phyloP scores from a whole-genome alignment of 2,888 invertebrate genomes.

The Syritta pipiens region DNA sequence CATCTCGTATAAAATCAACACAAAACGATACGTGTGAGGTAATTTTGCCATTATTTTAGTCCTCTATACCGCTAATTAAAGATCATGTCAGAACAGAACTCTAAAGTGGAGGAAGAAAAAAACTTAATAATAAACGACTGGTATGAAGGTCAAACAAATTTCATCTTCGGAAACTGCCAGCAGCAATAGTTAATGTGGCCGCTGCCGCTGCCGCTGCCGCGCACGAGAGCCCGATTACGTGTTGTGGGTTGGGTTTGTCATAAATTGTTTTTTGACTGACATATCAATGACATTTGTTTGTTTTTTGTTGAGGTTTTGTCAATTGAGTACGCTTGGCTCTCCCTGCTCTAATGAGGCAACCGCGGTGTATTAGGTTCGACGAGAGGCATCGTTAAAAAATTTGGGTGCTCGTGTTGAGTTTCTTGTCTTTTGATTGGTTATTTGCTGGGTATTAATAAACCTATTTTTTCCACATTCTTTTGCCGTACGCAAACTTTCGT shows the following conservation, averaged over 20 bases:
- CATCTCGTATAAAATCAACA: too few relatives aligned
- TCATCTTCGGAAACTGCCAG: constrained; percentile 49
- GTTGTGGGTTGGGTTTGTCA: constrained; percentile 38
- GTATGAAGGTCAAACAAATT: constrained; percentile 67
- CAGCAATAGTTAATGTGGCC: constrained; percentile 15
- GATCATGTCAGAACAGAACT: constrained; percentile 45
- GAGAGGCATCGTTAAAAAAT: too few relatives aligned
- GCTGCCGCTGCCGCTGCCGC: background rate
- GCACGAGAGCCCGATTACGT: constrained; percentile 39
- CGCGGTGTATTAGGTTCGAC: too few relatives aligned
- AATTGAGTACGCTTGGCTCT: too few relatives aligned
- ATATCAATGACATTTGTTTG: constrained; percentile 37
- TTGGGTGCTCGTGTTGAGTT: too few relatives aligned
- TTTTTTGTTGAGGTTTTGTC: background rate
- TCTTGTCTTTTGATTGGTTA: too few relatives aligned
- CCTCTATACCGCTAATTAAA: constrained; percentile 48
- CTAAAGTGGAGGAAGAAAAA: constrained; percentile 1
- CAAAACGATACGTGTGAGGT: constrained; percentile 59
- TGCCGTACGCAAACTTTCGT: too few relatives aligned
- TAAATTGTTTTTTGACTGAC: constrained; percentile 52
- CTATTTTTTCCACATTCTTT: too few relatives aligned
- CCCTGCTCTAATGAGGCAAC: too few relatives aligned
- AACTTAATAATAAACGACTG: constrained; percentile 55
- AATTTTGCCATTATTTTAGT: constrained; percentile 54
- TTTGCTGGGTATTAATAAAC: too few relatives aligned